Conservation (phyloP, 2,797 vertebrate species). For the Chloroceryle inda region DNA sequence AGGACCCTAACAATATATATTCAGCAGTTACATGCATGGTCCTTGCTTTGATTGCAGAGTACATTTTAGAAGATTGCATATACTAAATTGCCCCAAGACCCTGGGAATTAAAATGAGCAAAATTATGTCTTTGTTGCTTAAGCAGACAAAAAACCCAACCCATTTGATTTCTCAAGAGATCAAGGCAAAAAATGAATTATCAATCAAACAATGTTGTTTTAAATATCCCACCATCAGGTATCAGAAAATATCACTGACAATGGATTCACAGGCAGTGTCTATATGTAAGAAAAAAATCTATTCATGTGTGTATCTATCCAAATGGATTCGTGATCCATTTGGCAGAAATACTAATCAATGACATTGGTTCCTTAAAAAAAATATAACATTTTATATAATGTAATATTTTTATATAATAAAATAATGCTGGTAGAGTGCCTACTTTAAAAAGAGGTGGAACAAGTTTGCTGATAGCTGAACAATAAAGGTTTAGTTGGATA, state of each 20-base stretch:
- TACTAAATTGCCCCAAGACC: neutral
- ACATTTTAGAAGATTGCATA: constrained; percentile 12
- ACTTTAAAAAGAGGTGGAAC: neutral
- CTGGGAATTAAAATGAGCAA: neutral
- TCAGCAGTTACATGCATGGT: neutral
- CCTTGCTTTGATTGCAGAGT: constrained; percentile 29
- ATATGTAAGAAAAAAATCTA: neutral
- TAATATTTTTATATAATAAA: too few species aligned
- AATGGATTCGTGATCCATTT: neutral
- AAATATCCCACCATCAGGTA: neutral
- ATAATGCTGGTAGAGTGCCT: rapidly evolving
- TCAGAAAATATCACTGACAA: neutral
- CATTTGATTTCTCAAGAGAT: neutral
- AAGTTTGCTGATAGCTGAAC: neutral
- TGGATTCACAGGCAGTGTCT: neutral
- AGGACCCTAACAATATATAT: neutral
- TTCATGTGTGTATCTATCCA: neutral
- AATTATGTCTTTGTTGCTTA: neutral
- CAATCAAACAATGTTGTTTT: neutral
- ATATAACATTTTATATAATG: too few species aligned
- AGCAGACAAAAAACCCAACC: neutral
- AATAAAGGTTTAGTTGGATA: neutral
- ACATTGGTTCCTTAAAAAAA: neutral
- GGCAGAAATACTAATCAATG: neutral
- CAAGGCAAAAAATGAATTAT: neutral